These are phyloP conservation scores for Drusus annulatus DNA, from an alignment of 1,140 invertebrate species.

Conservation along the genomic window DNA sequence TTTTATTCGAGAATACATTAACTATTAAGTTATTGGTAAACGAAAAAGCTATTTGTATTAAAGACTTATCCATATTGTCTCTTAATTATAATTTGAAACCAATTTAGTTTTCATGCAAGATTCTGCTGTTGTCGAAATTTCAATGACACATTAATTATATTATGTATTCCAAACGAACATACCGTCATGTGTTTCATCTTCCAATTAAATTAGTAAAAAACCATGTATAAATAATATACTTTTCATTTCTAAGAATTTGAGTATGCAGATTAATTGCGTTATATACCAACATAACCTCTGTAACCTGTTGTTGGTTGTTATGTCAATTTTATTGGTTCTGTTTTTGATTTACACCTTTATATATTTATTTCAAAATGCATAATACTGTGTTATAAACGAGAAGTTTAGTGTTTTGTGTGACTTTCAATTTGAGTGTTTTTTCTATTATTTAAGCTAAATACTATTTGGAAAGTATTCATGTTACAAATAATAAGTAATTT, in stretches of 20 bases:
- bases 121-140: too few relatives aligned
- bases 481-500: constrained; percentile 41
- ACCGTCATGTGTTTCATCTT: too few relatives aligned
- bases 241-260: too few relatives aligned
- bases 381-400: background rate
- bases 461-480: constrained; percentile 33
- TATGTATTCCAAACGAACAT: too few relatives aligned
- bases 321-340: background rate
- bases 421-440: constrained; percentile 19
- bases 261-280: too few relatives aligned
- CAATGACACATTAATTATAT: too few relatives aligned
- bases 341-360: constrained; percentile 2
- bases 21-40: constrained; percentile 28
- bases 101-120: background rate
- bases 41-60: background rate
- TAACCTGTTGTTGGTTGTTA: too few relatives aligned
- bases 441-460: constrained; percentile 8
- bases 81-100: constrained; percentile 2
- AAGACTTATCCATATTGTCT: background rate
- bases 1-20: constrained; percentile 4
- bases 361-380: background rate
- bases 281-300: too few relatives aligned
- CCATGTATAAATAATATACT: too few relatives aligned
- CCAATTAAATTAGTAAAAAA: too few relatives aligned
- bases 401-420: background rate